Conservation (phyloP, 2,888 invertebrate genomes). For the Heteromurus nitidus region DNA sequence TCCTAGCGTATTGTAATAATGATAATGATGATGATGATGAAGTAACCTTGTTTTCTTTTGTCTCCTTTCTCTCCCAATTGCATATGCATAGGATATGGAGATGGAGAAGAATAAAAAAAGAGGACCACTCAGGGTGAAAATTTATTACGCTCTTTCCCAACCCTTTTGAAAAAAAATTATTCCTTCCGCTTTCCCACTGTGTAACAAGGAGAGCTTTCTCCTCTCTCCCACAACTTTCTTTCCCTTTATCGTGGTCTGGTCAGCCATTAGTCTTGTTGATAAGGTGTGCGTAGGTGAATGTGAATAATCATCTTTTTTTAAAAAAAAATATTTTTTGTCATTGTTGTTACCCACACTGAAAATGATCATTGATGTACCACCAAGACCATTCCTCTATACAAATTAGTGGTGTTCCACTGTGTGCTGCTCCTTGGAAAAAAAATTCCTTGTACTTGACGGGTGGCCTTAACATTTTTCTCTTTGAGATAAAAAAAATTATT, state of each 20-base stretch:
- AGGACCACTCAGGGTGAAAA: conserved; percentile 10
- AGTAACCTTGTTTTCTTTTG: conserved; percentile 18
- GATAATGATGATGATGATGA: background rate
- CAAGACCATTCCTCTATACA: too few species aligned
- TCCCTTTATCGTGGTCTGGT: background rate
- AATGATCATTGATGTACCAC: too few species aligned
- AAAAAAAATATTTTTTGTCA: background rate
- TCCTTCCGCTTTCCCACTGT: background rate
- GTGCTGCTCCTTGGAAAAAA: too few species aligned
- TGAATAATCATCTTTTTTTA: background rate
- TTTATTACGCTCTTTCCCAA: conserved; percentile 4
- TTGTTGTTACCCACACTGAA: background rate
- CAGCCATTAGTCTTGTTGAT: background rate
- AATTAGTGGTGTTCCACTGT: too few species aligned
- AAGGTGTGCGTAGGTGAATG: background rate
- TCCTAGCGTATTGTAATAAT: too few species aligned
- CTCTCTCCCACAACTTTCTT: conserved; percentile 3
- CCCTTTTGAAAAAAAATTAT: too few species aligned
- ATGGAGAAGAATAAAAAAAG: background rate
- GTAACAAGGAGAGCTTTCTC: too few species aligned
- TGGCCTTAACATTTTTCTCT: conserved; percentile 1
- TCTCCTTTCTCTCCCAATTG: too few species aligned
- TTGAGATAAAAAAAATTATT: too few species aligned
- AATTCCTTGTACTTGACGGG: background rate
- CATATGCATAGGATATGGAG: too few species aligned